Conservation (phyloP, 1,140 invertebrate genomes). For the Diprion similis region DNA sequence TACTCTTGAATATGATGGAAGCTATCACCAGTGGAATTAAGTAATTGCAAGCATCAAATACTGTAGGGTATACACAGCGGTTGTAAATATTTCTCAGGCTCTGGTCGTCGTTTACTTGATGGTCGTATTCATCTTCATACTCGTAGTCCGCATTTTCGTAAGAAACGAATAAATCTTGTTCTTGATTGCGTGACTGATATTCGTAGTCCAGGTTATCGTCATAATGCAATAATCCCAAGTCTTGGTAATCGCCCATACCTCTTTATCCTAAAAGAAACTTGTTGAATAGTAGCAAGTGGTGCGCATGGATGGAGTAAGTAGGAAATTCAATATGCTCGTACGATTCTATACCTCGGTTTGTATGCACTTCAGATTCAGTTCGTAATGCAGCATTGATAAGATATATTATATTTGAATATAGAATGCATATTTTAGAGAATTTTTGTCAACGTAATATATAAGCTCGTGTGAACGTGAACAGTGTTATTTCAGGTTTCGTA, state of each 20-base stretch:
- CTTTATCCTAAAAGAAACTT: too few species aligned
- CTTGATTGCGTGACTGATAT: neutral
- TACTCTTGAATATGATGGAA: conserved; percentile 44
- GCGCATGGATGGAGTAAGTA: too few species aligned
- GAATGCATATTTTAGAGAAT: too few species aligned
- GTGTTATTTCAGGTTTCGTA: too few species aligned
- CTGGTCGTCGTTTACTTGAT: conserved; percentile 36
- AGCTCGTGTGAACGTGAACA: too few species aligned
- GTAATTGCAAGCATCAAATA: conserved; percentile 45
- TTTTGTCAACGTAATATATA: too few species aligned
- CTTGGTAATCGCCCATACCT: neutral
- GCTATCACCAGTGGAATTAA: conserved; percentile 44
- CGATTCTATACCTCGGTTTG: too few species aligned
- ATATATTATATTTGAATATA: too few species aligned
- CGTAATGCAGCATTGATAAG: too few species aligned
- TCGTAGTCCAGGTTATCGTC: neutral
- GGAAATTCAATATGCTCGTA: too few species aligned
- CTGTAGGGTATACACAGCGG: conserved; percentile 47
- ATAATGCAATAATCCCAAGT: neutral
- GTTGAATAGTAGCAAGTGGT: too few species aligned
- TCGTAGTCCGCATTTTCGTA: conserved; percentile 29
- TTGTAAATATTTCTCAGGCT: conserved; percentile 44
- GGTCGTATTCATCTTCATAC: conserved; percentile 47
- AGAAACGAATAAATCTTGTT: neutral
- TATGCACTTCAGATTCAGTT: too few species aligned